Base-by-base conservation (phyloP, 2,888 invertebrate species). In the Argyra leucocephala region DNA sequence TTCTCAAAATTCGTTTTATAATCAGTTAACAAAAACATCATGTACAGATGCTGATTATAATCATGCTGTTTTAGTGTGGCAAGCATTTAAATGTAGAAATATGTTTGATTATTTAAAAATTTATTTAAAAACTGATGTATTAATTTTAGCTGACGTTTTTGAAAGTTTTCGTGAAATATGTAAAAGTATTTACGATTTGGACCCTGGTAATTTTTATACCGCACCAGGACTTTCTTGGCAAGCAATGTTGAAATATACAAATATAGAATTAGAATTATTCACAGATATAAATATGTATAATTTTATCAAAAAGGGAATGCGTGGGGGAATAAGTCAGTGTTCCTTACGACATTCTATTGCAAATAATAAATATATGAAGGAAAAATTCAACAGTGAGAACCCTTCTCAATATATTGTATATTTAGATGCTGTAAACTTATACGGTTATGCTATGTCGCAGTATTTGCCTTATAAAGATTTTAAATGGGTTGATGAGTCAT, bases 21-120 rank as follows among this genome's bases (percentile, higher is more conserved):
- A 63, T 22, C 22, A 22, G 22, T 22, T 58, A 18, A 22, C 22
- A 1, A 22, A 58, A 21, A 58, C 10, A 7, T 6, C 65, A 2
- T 66, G 73, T 18, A 22, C 60, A 5, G 5, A 58, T 22, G 58
- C 9, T 10, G 58, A 58, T 58, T 21, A 58, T 22, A 23, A 67
- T 10, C 75, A 74, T 70, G 77, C 77, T 5, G 24, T 66, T 31
- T 67, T 66, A 5, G 73, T 77, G 1, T 78, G 76, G 75, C 22
- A 69, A 0, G 66, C 58, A 22, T 77, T 78, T 63, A 61, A 72
- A 2, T 71, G 72, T 57, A 62, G 68, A 57, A 74, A 67, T 31
- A 65, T 78, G 21, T 71, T 71, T 1, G 74, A 76, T 62, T 78
- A 78, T 66, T 69, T 71, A 2, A 72, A 76, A 48, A 21, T 76